Conservation (phyloP, 2,113 vertebrate genomes). For the Gasterosteus aculeatus region DNA sequence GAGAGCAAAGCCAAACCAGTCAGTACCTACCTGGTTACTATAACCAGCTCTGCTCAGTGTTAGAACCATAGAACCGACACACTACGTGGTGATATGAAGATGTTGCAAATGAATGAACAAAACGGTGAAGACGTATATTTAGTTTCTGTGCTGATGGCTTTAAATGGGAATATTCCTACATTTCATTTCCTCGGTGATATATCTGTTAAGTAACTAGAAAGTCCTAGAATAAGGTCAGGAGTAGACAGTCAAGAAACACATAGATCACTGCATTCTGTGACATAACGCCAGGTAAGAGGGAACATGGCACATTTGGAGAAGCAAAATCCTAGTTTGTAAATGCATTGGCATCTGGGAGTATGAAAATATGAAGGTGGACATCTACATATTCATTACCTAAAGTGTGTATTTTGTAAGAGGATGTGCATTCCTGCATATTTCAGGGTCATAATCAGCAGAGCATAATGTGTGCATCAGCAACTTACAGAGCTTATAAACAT, state of each 20-base stretch:
- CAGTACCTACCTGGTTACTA: neutral
- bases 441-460: slow-evolving; percentile 41
- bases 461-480: slow-evolving; percentile 33
- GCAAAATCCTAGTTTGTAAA: neutral
- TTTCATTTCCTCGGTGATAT: neutral
- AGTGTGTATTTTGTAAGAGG: slow-evolving; percentile 19
- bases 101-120: neutral
- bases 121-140: neutral
- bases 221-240: neutral
- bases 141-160: neutral
- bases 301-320: neutral
- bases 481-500: slow-evolving; percentile 46
- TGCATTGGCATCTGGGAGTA: neutral
- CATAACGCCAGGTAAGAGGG: neutral
- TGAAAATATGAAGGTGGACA: slow-evolving; percentile 26
- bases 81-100: neutral
- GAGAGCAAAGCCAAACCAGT: neutral
- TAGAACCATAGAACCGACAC: neutral
- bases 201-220: neutral
- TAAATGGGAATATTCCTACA: neutral
- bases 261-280: neutral
- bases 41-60: neutral
- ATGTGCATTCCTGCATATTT: slow-evolving; percentile 19
- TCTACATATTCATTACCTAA: slow-evolving; percentile 38
- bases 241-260: neutral